Evolutionary conservation across 2,113 vertebrate species (phyloP).

Genomic region (Opisthocomus hoazin): DNA sequence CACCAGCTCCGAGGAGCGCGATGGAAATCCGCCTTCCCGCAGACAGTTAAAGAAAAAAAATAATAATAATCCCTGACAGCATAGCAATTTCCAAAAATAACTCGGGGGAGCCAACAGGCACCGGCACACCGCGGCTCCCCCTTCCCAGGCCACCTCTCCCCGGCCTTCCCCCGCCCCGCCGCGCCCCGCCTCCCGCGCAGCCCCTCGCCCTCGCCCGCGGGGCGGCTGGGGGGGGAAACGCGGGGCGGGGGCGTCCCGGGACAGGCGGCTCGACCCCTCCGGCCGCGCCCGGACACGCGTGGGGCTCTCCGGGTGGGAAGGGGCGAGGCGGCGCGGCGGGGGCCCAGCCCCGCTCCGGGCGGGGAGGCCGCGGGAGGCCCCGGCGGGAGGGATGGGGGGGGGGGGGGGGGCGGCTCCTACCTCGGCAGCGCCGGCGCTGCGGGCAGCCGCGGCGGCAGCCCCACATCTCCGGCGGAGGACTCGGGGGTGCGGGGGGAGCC

Average conservation of each 20-base stretch:
- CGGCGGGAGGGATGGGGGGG: no score
- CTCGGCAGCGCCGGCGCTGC: slow-evolving; percentile 34
- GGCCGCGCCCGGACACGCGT: background rate
- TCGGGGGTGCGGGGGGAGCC: background rate
- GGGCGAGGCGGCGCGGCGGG: background rate
- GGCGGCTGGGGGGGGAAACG: no score
- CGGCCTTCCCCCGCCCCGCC: background rate
- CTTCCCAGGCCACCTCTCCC: background rate
- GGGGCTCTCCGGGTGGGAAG: background rate
- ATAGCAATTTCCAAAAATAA: background rate
- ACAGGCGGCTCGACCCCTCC: no score
- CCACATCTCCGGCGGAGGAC: background rate
- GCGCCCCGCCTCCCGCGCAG: no score
- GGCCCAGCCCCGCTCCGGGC: background rate
- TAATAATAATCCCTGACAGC: background rate
- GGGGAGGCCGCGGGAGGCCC: background rate
- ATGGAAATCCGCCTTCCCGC: background rate
- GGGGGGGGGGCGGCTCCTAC: slow-evolving; percentile 14
- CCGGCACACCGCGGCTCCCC: background rate
- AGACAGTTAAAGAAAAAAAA: background rate
- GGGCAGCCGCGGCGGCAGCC: background rate
- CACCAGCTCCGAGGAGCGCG: background rate
- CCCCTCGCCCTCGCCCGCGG: no score
- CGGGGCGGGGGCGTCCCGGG: no score
- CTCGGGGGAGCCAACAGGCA: background rate